These are phyloP conservation scores for Drosophila nigritarsus DNA, from an alignment of 2,888 invertebrate species.

Conservation along the genomic window DNA sequence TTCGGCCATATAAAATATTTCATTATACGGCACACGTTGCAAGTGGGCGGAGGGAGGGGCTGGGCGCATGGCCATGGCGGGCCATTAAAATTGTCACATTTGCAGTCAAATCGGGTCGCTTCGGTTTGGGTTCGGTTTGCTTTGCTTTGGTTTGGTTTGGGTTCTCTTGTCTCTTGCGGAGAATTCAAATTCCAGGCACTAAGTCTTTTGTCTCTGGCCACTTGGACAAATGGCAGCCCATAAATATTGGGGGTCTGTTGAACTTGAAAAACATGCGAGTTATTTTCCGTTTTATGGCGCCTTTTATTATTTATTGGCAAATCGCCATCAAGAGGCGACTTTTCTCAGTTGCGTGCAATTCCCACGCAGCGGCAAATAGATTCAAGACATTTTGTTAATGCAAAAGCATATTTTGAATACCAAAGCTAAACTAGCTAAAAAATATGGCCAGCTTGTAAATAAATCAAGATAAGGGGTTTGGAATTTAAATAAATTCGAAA, in stretches of 20 bases:
- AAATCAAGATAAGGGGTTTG: background rate
- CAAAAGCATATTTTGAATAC: background rate
- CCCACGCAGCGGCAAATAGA: conserved; percentile 24
- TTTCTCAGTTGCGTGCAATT: conserved; percentile 9
- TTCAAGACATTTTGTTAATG: background rate
- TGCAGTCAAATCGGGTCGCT: conserved; percentile 45
- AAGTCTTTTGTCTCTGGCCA: conserved; percentile 26
- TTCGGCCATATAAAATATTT: conserved; percentile 55
- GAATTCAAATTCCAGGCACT: conserved; percentile 59
- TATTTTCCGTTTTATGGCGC: conserved; percentile 35
- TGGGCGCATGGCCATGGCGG: conserved; percentile 1
- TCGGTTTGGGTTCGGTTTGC: conserved; percentile 13
- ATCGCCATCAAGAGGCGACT: conserved; percentile 7
- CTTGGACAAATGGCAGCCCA: conserved; percentile 41
- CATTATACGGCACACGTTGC: conserved; percentile 47
- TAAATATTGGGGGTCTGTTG: conserved; percentile 49
- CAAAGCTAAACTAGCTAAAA: background rate
- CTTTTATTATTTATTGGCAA: conserved; percentile 33
- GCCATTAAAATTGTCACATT: conserved; percentile 63
- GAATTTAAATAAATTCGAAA: conserved; percentile 1
- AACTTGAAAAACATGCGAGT: conserved; percentile 43
- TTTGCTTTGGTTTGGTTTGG: conserved; percentile 9
- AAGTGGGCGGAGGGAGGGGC: background rate
- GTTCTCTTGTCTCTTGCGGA: conserved; percentile 1
- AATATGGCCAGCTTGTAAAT: background rate